phyloP scores from a whole-genome alignment of 2,888 invertebrate genomes.

The Diadromus collaris region DNA sequence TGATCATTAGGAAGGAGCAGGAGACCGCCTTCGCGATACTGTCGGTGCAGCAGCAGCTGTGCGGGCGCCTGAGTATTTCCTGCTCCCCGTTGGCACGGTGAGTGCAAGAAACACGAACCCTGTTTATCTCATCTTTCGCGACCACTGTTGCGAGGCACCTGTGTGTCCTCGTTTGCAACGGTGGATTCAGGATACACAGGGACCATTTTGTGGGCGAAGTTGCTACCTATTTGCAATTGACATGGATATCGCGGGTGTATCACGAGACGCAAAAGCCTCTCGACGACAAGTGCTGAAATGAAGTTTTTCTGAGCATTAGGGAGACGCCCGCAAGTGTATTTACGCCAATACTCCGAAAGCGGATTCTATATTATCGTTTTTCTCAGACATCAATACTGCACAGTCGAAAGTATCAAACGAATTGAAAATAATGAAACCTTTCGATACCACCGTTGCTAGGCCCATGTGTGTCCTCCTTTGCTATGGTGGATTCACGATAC shows the following conservation, averaged over 20 bases:
- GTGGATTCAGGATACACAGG: neutral
- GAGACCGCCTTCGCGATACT: conserved; percentile 39
- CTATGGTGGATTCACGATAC: neutral
- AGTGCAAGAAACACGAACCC: conserved; percentile 46
- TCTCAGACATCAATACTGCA: too few relatives aligned
- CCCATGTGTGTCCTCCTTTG: neutral
- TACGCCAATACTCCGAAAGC: too few relatives aligned
- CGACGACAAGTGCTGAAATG: too few relatives aligned
- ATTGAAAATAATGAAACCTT: too few relatives aligned
- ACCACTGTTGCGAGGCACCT: conserved; percentile 11
- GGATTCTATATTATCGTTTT: too few relatives aligned
- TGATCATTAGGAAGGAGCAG: conserved; percentile 57
- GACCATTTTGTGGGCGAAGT: neutral
- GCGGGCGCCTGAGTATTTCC: conserved; percentile 1
- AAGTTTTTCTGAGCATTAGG: too few relatives aligned
- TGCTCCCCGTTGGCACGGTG: conserved; percentile 42
- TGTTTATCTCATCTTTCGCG: conserved; percentile 17
- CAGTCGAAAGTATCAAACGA: too few relatives aligned
- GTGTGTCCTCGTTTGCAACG: neutral
- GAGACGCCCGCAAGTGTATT: too few relatives aligned
- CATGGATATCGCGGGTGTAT: neutral
- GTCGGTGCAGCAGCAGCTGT: conserved; percentile 28
- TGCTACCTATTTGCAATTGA: neutral
- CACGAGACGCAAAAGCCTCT: too few relatives aligned
- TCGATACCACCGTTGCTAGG: neutral